Percentiles rank a stretch among this genome's conserved stretches.
These are phyloP conservation scores for Hydropsyche tenuis DNA, from an alignment of 1,140 invertebrate species.

Conservation along the genomic window DNA sequence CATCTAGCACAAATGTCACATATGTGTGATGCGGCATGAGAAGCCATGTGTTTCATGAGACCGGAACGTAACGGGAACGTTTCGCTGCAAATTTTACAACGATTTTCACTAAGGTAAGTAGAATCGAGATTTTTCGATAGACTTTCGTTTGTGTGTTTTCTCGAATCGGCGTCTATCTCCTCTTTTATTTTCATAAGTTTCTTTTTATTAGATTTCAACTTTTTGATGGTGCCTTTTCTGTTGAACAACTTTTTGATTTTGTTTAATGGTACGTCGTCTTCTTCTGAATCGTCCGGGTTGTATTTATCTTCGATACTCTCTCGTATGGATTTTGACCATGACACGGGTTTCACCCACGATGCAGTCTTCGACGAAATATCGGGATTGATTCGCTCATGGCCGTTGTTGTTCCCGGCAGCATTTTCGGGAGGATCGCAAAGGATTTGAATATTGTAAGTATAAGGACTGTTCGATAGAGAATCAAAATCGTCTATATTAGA, in stretches of 20 bases:
- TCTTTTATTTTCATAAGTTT: neutral
- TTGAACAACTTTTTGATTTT: neutral
- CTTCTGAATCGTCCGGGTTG: too few species aligned
- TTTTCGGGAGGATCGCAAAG: too few species aligned
- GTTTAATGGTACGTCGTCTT: too few species aligned
- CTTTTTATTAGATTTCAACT: neutral
- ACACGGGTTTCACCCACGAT: too few species aligned
- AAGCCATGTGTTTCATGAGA: neutral
- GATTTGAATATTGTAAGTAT: too few species aligned
- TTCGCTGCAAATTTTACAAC: constrained; percentile 6
- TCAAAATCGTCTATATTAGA: too few species aligned
- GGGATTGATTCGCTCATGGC: too few species aligned
- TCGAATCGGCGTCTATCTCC: neutral
- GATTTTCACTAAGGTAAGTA: neutral
- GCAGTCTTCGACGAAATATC: too few species aligned
- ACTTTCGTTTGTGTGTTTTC: neutral
- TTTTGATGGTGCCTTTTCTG: neutral
- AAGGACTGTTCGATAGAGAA: too few species aligned
- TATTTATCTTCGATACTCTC: too few species aligned
- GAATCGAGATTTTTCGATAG: neutral
- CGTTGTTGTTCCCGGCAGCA: too few species aligned
- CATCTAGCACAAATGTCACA: constrained; percentile 57
- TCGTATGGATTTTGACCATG: too few species aligned
- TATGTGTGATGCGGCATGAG: constrained; percentile 55
- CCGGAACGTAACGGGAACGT: neutral